phyloP scores from a whole-genome alignment of 2,888 invertebrate genomes.

The Exephanes ischioxanthus region DNA sequence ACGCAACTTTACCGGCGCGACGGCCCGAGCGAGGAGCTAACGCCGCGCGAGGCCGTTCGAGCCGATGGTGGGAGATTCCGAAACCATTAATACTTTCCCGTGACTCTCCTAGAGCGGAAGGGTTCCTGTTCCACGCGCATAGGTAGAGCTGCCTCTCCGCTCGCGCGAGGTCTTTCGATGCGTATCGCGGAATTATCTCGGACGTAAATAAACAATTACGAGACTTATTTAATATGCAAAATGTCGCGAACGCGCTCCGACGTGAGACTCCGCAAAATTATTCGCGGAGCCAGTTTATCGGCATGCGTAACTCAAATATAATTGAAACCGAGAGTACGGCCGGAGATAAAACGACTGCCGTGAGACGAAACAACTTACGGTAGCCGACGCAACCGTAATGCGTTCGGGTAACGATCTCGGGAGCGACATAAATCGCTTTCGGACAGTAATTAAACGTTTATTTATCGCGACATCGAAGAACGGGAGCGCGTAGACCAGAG shows the following conservation, averaged over 20 bases:
- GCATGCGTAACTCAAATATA: slow-evolving; percentile 51
- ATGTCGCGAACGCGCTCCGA: not conserved
- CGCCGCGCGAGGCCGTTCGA: not conserved
- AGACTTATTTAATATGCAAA: not conserved
- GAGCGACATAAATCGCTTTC: slow-evolving; percentile 40
- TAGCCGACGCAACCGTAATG: slow-evolving; percentile 46
- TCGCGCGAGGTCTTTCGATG: not conserved
- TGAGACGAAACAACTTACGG: slow-evolving; percentile 57
- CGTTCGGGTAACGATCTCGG: slow-evolving; percentile 57
- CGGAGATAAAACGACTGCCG: slow-evolving; percentile 13
- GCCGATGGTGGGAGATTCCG: slow-evolving; percentile 7
- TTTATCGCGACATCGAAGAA: slow-evolving; percentile 45
- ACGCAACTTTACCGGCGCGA: slow-evolving; percentile 23
- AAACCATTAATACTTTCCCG: not conserved
- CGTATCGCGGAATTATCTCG: not conserved
- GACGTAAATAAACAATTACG: not conserved
- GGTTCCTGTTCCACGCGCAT: not conserved
- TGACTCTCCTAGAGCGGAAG: not conserved
- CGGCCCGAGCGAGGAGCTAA: not conserved
- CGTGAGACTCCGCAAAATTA: slow-evolving; percentile 24
- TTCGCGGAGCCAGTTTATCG: slow-evolving; percentile 10
- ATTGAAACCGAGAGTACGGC: slow-evolving; percentile 41
- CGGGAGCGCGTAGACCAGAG: not conserved
- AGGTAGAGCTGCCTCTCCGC: not conserved
- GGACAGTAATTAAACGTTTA: slow-evolving; percentile 56